Conservation (phyloP, 1,140 invertebrate species). For the Drosophila bipectinata region DNA sequence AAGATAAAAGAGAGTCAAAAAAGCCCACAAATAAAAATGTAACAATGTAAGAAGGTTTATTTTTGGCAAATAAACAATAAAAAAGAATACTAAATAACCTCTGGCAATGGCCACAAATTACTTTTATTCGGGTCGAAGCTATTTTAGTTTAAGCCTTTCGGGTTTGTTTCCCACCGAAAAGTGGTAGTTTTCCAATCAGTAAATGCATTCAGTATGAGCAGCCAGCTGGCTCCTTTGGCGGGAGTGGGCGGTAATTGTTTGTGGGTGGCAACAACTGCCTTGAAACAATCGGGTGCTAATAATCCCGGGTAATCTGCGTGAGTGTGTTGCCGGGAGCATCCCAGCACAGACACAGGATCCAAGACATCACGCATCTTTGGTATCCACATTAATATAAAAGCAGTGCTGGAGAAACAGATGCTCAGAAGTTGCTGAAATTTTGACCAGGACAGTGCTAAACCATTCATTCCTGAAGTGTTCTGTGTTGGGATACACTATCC, state of each 20-base stretch:
- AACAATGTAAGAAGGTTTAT: conserved; percentile 5
- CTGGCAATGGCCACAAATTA: conserved; percentile 22
- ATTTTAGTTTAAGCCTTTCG: conserved; percentile 37
- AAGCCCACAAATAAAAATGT: too few relatives aligned
- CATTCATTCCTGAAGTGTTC: background rate
- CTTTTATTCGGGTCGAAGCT: conserved; percentile 25
- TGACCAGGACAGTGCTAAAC: conserved; percentile 11
- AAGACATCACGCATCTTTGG: conserved; percentile 26
- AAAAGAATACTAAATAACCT: conserved; percentile 3
- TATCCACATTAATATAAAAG: conserved; percentile 62
- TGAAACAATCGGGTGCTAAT: conserved; percentile 82
- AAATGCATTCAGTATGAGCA: conserved; percentile 83
- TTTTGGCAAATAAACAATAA: conserved; percentile 23
- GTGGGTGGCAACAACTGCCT: conserved; percentile 57
- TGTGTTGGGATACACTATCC: background rate
- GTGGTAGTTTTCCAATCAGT: conserved; percentile 82
- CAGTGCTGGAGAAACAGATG: conserved; percentile 12
- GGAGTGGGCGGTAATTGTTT: conserved; percentile 36
- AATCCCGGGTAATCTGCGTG: conserved; percentile 77
- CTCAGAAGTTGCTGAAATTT: conserved; percentile 56
- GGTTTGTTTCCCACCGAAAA: conserved; percentile 14
- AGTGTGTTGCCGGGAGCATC: conserved; percentile 46
- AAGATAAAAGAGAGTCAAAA: too few relatives aligned
- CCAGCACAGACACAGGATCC: conserved; percentile 29
- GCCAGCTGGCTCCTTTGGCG: conserved; percentile 31